These are phyloP conservation scores for Rhabdomys pumilio DNA, from an alignment of 2,797 vertebrate species.

Conservation along the genomic window DNA sequence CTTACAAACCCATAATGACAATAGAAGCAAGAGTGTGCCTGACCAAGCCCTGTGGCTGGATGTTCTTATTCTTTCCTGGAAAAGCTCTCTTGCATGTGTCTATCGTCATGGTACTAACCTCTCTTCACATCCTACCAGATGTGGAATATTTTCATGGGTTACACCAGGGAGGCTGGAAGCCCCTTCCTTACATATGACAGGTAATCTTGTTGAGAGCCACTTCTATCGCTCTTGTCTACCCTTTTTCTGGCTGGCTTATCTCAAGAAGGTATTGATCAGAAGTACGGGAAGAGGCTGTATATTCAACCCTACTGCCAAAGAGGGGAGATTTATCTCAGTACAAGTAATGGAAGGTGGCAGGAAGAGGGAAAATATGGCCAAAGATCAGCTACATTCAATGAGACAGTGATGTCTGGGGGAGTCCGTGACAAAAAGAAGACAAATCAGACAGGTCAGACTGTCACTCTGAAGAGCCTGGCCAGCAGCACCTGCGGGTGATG, in stretches of 20 bases:
- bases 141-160: not conserved
- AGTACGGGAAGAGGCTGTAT: slow-evolving; percentile 58
- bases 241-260: slow-evolving; percentile 54
- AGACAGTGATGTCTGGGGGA: slow-evolving; percentile 76
- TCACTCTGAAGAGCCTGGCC: not conserved
- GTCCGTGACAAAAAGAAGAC: slow-evolving; percentile 67
- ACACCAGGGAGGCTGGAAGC: not conserved
- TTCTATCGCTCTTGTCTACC: not conserved
- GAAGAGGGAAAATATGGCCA: slow-evolving; percentile 57
- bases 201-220: not conserved
- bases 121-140: not conserved
- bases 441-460: not conserved
- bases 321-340: slow-evolving; percentile 75
- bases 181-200: slow-evolving; percentile 25
- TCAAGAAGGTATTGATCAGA: slow-evolving; percentile 63
- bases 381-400: slow-evolving; percentile 29
- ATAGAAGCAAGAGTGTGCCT: not conserved
- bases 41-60: not conserved
- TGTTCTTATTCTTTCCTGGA: not conserved
- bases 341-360: slow-evolving; percentile 69
- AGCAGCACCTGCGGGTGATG: slow-evolving; percentile 58
- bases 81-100: not conserved
- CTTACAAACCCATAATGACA: not conserved
- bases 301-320: slow-evolving; percentile 73
- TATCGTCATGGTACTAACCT: not conserved